A percentile compares a stretch with the other conserved stretches of the same genome.
These are phyloP conservation scores for Zosterops borbonicus DNA, from an alignment of 2,113 vertebrate species.

Conservation along the genomic window DNA sequence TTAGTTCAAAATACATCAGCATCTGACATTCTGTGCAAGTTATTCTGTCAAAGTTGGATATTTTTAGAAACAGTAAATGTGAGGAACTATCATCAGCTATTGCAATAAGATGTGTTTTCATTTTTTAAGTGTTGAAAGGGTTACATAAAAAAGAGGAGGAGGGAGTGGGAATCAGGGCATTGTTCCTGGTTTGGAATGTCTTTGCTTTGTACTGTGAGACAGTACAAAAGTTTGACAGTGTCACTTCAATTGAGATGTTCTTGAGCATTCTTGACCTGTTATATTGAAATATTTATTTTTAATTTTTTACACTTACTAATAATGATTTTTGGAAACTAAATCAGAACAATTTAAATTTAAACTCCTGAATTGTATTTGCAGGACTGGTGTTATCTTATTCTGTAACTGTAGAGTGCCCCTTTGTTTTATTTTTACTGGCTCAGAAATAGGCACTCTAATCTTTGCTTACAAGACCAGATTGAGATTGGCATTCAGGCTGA, in stretches of 20 bases:
- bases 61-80: background rate
- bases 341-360: background rate
- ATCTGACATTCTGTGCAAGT: background rate
- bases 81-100: background rate
- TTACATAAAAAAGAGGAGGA: background rate
- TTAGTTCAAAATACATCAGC: background rate
- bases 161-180: rapidly evolving
- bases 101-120: background rate
- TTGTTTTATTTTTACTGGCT: slow-evolving; percentile 6
- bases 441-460: background rate
- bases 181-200: background rate
- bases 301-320: background rate
- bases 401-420: background rate
- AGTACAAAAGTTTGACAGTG: background rate
- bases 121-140: background rate
- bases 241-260: background rate
- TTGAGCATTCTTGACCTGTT: background rate
- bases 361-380: background rate
- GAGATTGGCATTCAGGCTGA: background rate
- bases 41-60: background rate
- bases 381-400: background rate
- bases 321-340: background rate
- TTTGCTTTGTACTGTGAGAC: background rate
- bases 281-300: background rate
- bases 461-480: background rate